These are phyloP conservation scores for Rhabdornis inornatus DNA, from an alignment of 2,113 vertebrate species.

Conservation along the genomic window DNA sequence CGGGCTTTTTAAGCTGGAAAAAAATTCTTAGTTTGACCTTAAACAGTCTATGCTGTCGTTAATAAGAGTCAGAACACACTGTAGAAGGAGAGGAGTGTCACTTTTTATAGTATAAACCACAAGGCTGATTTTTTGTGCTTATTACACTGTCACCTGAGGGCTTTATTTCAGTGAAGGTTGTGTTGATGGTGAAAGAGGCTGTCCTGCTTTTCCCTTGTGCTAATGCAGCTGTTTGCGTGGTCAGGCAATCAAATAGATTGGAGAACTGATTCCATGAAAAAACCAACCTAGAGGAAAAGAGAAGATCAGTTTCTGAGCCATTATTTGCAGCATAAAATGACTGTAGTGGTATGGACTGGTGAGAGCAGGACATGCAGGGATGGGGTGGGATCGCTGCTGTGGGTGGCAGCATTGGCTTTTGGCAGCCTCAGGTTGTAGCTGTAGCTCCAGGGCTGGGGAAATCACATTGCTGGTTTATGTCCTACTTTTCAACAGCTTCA, in stretches of 20 bases:
- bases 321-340: neutral
- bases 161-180: neutral
- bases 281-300: neutral
- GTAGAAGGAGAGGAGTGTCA: neutral
- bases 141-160: neutral
- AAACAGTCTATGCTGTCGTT: neutral
- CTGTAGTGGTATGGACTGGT: neutral
- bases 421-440: neutral
- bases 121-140: neutral
- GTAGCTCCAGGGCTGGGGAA: neutral
- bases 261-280: neutral
- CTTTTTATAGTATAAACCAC: neutral
- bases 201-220: neutral
- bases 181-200: neutral
- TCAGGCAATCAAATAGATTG: neutral
- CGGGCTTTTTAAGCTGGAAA: neutral
- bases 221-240: neutral
- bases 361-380: neutral
- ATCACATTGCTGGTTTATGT: conserved; percentile 26
- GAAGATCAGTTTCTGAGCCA: neutral
- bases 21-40: neutral
- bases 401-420: neutral
- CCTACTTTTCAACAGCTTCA: conserved; percentile 46
- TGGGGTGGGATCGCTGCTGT: neutral
- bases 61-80: neutral